Conservation (phyloP, 2,113 vertebrate species). For the Callorhinus ursinus region DNA sequence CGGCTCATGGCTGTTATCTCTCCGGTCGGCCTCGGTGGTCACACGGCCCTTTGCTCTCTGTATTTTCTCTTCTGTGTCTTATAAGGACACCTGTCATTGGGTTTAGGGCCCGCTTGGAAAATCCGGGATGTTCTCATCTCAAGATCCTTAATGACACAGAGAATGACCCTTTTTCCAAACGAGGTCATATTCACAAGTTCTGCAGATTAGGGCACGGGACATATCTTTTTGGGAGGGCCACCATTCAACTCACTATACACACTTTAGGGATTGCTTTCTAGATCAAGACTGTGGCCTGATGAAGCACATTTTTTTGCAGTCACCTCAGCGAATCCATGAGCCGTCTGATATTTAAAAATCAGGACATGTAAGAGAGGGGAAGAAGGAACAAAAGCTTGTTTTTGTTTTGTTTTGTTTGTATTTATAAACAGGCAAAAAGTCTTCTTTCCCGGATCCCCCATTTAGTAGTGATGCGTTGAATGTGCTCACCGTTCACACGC, state of each 20-base stretch:
- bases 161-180: neutral
- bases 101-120: neutral
- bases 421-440: neutral
- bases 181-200: neutral
- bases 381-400: neutral
- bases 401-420: neutral
- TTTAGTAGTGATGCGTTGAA: neutral
- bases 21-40: too few relatives aligned
- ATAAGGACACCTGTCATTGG: neutral
- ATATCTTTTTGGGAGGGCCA: neutral
- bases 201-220: neutral
- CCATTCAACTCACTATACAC: neutral
- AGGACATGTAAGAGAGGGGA: neutral
- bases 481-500: accelerated
- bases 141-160: neutral
- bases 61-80: neutral
- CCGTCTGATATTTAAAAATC: neutral
- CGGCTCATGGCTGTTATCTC: neutral
- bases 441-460: neutral
- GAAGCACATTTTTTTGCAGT: neutral
- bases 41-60: neutral
- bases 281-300: neutral
- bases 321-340: neutral
- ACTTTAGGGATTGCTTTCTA: neutral
- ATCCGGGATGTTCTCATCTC: neutral